Percentiles rank a stretch among this genome's conserved stretches.
Conservation (phyloP, 2,888 invertebrate species). For the Ophonus ardosiacus region DNA sequence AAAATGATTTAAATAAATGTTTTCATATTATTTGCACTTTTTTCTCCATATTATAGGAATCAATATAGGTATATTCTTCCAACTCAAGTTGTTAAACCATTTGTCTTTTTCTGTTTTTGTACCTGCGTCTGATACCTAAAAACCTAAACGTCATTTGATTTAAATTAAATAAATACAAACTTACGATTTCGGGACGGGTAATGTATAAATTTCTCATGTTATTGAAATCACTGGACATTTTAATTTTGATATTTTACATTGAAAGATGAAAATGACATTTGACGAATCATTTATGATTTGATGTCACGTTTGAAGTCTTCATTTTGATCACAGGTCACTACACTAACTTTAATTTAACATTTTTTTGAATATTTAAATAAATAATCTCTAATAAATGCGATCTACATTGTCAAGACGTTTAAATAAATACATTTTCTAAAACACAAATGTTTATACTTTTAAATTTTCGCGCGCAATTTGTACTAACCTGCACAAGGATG, state of each 20-base stretch:
- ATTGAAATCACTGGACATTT: background rate
- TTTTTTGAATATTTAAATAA: no score
- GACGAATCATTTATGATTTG: no score
- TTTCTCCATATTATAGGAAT: conserved; percentile 3
- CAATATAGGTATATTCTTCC: background rate
- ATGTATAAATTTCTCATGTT: background rate
- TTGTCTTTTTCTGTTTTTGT: background rate
- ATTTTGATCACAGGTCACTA: background rate
- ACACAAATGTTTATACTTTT: no score
- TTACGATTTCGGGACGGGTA: background rate
- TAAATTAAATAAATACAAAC: background rate
- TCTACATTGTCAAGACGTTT: no score
- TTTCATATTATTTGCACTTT: background rate
- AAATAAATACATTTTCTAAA: no score
- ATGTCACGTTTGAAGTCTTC: background rate
- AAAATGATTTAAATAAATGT: background rate
- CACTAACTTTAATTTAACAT: background rate
- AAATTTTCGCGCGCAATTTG: no score
- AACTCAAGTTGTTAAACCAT: background rate
- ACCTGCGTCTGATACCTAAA: background rate
- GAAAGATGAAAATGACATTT: background rate
- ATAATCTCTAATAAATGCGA: no score
- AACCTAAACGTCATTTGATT: no score
- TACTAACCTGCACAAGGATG: no score
- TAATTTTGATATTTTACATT: background rate